phyloP scores from a whole-genome alignment of 2,113 vertebrate species.

The Serinus canaria region DNA sequence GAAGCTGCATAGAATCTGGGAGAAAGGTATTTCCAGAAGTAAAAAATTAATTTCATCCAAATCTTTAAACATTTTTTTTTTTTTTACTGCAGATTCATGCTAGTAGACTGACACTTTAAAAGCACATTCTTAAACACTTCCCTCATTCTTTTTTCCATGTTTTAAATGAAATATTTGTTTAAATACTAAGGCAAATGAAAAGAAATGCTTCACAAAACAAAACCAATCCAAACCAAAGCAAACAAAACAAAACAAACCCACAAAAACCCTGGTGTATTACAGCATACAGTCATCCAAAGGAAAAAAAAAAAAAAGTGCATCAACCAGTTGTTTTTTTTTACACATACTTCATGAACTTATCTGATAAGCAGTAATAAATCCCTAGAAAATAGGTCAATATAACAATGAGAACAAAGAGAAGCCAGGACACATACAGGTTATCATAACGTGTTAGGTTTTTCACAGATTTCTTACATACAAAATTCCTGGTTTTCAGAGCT shows the following conservation, averaged over 20 bases:
- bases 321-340: rapidly evolving
- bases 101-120: neutral
- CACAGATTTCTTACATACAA: neutral
- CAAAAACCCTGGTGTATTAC: too few relatives aligned
- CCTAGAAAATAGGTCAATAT: neutral
- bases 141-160: neutral
- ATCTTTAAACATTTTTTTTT: neutral
- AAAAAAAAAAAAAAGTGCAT: neutral
- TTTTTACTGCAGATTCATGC: neutral
- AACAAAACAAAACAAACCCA: too few relatives aligned
- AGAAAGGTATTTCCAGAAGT: neutral
- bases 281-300: rapidly evolving
- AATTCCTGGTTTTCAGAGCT: neutral
- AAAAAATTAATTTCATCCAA: neutral
- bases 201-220: neutral
- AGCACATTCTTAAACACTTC: neutral
- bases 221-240: too few relatives aligned
- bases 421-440: neutral
- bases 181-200: neutral
- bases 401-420: neutral
- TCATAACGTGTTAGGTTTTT: neutral
- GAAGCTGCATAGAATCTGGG: neutral
- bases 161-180: neutral
- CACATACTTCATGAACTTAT: neutral
- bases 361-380: neutral